A percentile compares a stretch with the other conserved stretches of the same genome.
These are phyloP conservation scores for Tetramorium bicarinatum DNA, from an alignment of 2,888 invertebrate genomes.

Conservation along the genomic window DNA sequence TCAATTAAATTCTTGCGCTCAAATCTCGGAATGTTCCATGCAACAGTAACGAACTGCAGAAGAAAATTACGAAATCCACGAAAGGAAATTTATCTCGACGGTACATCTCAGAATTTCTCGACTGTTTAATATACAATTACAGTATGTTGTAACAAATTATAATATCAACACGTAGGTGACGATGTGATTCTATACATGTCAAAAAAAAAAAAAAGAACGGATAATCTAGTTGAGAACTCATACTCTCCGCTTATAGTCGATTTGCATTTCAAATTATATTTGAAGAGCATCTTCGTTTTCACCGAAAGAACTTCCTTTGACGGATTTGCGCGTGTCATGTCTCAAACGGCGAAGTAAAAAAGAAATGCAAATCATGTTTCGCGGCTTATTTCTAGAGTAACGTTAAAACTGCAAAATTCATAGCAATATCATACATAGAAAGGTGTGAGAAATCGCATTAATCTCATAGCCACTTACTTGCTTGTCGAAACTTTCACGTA, in stretches of 20 bases:
- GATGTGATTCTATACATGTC: neutral
- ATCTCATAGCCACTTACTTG: neutral
- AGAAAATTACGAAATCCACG: neutral
- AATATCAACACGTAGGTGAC: neutral
- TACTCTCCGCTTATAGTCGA: conserved; percentile 8
- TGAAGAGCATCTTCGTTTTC: neutral
- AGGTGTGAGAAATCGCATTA: neutral
- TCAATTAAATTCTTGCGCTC: conserved; percentile 20
- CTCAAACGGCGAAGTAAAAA: conserved; percentile 15
- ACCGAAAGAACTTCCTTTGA: conserved; percentile 6
- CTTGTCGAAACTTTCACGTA: neutral
- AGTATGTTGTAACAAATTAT: neutral
- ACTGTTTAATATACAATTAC: neutral
- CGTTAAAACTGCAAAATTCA: neutral
- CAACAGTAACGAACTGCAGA: neutral
- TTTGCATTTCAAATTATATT: conserved; percentile 60
- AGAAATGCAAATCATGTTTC: neutral
- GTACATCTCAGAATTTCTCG: neutral
- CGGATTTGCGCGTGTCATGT: conserved; percentile 6
- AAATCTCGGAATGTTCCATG: neutral
- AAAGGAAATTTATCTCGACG: neutral
- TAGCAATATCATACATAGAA: neutral
- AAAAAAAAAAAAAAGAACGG: conserved; percentile 21
- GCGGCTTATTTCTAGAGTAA: neutral
- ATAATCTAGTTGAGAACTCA: conserved; percentile 50